These are phyloP conservation scores for Dryocosmus kuriphilus DNA, from an alignment of 2,888 invertebrate species.

Conservation along the genomic window DNA sequence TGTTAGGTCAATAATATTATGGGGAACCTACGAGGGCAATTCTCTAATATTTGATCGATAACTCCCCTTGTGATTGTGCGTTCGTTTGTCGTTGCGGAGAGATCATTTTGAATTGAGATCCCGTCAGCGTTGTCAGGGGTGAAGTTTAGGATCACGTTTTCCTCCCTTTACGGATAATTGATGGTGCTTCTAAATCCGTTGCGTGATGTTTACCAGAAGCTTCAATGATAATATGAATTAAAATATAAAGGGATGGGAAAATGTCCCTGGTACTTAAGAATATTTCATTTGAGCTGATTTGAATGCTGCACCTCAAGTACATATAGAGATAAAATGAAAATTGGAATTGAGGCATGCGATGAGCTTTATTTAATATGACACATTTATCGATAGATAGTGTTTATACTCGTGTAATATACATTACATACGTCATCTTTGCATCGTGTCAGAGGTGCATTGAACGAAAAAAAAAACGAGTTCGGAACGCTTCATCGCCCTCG, in stretches of 20 bases:
- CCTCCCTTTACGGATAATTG: not conserved
- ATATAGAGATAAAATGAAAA: too few relatives aligned
- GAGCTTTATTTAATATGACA: not conserved
- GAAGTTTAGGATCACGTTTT: not conserved
- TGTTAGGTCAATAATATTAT: conserved; percentile 48
- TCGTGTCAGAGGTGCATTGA: conserved; percentile 15
- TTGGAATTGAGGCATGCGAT: not conserved
- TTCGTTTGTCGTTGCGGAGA: not conserved
- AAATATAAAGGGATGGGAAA: not conserved
- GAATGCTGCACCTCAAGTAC: not conserved
- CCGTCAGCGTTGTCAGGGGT: not conserved
- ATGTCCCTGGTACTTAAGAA: not conserved
- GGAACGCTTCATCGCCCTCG: conserved; percentile 47
- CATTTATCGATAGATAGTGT: not conserved
- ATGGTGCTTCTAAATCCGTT: not conserved
- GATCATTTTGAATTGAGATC: not conserved
- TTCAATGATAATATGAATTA: not conserved
- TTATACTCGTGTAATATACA: not conserved
- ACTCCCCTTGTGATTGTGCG: not conserved
- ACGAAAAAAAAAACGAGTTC: conserved; percentile 35
- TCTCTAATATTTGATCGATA: conserved; percentile 1
- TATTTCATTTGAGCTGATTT: too few relatives aligned
- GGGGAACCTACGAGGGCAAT: not conserved
- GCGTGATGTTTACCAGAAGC: not conserved
- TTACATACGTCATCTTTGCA: not conserved